Evolutionary conservation across 2,888 invertebrate species (phyloP), one percentile per base, ranked within the genome.

Genomic region (Cerastoderma edule): DNA sequence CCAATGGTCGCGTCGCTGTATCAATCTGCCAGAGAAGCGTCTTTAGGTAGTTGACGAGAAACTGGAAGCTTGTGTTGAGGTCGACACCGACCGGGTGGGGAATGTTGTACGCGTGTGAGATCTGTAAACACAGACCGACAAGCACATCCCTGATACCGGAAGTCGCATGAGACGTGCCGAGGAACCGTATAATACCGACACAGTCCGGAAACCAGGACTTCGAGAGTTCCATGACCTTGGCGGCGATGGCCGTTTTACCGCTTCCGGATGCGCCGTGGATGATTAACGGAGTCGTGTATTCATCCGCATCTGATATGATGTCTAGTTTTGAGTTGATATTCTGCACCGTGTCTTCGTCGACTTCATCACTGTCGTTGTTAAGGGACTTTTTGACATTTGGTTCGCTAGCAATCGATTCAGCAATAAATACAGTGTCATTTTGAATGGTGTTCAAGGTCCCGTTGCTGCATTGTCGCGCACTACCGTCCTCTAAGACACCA

Each of bases 241-340:
- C 88, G 87, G 90, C 87, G 16, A 90, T 16, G 0, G 90, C 83
- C 2, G 90, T 89, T 71, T 91, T 90, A 6, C 91, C 91, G 50
- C 81, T 80, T n/a, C 91, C 91, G 0, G 90, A 89, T 35, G 68
- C 60, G 0, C 91, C 91, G 75, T 85, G 76, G 0, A 90, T 22
- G 27, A 89, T 70, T 8, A 90, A 30, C 6, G 90, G 89, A 24
- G 79, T 80, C 4, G 75, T 79, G 70, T 75, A 80, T 27, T 72
- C 57, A 6, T 70, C 60, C 24, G 80, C 76, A 2, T 48, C 16
- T 27, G 73, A 73, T 16, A 83, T 65, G 28, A 67, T 44, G 5
- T 80, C 77, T 5, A 78, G 39, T 28, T 73, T 66, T 32, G 77
- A 66, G 22, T 50, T n/a, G 10, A 50, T 50, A 22, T 10, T 27